A percentile compares a stretch with the other conserved stretches of the same genome.
phyloP scores from a whole-genome alignment of 2,797 vertebrate genomes.

The Amniataba percoides region DNA sequence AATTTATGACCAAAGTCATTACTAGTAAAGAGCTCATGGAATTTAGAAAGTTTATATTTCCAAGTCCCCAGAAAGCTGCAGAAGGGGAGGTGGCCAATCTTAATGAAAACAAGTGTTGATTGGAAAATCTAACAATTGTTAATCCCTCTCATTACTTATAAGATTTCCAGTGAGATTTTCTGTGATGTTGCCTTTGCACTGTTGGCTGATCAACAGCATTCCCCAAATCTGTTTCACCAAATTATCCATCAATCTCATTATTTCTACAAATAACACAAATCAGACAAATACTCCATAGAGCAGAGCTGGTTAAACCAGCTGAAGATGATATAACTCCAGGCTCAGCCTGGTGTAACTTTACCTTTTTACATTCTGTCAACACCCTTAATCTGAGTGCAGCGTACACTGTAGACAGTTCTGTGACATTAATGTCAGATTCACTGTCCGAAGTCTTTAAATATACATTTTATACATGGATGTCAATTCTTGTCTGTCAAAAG shows the following conservation, averaged over 20 bases:
- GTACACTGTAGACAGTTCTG: neutral
- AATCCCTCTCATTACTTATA: neutral
- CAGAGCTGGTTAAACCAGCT: neutral
- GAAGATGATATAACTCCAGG: neutral
- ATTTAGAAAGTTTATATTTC: neutral
- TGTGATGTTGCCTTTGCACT: neutral
- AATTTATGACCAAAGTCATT: neutral
- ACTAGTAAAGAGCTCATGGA: neutral
- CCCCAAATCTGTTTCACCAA: too few relatives aligned
- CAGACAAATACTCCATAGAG: too few relatives aligned
- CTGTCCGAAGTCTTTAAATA: neutral
- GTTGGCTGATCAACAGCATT: neutral
- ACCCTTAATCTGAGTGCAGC: neutral
- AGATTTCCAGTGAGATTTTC: neutral
- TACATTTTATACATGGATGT: slow-evolving; percentile 10
- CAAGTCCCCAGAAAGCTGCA: neutral
- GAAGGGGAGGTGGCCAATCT: neutral
- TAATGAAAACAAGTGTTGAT: neutral
- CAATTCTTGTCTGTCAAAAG: slow-evolving; percentile 27
- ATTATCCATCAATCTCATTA: neutral
- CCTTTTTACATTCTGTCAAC: too few relatives aligned
- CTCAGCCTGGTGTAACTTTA: neutral
- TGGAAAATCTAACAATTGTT: neutral
- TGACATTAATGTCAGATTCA: neutral
- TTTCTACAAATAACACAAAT: neutral